Base-by-base conservation (phyloP, 2,888 invertebrate genomes). In the Mythimna pallens region DNA sequence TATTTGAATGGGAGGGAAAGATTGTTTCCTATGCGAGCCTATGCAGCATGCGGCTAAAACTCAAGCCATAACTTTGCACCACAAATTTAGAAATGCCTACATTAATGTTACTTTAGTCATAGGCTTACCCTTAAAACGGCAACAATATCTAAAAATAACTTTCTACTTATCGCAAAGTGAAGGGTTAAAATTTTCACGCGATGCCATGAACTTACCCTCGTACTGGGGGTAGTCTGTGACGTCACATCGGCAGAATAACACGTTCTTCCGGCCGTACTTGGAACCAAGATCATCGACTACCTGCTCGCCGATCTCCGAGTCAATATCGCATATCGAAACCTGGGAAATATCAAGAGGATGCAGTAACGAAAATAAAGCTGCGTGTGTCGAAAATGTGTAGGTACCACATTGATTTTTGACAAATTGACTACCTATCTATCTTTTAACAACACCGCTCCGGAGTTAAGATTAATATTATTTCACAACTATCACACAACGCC, bases 171-270 rank as follows among this genome's bases (percentile, higher is more conserved):
- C 40, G n/a, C 20, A 30, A 57, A 66, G 12, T 64, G 20, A 67
- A 79, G 80, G 80, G 74, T 64, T 80, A 54, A 57, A 40, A 54
- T 73, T 65, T 36, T 58, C 83, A 81, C 69, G 64, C 73, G 64
- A 78, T 67, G 36, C n/a, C 12, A 43, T 36, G 30, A 64, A 86
- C 86, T 89, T 92, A 98, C 98, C 97, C 96, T 98, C 98, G 89
- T 97, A 98, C 90, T 98, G 98, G 52, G 97, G 97, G 92, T 98
- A 98, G 92, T 98, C 98, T 0, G 98, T 98, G 81, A 98, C 98
- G 89, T 98, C 98, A 88, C 98, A 98, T 66, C 97, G 97, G 86
- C 97, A 98, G 90, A 97, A 98, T 80, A 98, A 94, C 14, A 98
- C 97, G 76, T 97, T 97, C 89, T 97, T 97, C 86, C 97, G 97